Percentiles rank a stretch among this genome's conserved stretches.
phyloP scores from a whole-genome alignment of 2,797 vertebrate genomes.

The Acropternis orthonyx region DNA sequence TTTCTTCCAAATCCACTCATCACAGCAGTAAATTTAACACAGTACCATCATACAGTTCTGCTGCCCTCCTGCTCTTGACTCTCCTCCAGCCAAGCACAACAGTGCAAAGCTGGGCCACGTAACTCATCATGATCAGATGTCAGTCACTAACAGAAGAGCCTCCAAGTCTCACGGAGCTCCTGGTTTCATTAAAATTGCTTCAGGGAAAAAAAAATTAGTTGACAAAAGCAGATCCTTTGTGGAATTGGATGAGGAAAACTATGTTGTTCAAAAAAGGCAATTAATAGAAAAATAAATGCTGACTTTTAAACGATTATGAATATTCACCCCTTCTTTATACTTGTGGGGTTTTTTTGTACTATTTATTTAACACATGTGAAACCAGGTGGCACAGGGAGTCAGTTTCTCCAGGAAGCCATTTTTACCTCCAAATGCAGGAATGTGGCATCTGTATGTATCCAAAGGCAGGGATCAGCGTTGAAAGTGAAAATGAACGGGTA shows the following conservation, averaged over 20 bases:
- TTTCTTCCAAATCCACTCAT: neutral
- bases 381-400: rapidly evolving
- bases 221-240: neutral
- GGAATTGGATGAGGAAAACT: rapidly evolving
- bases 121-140: rapidly evolving
- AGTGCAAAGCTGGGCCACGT: neutral
- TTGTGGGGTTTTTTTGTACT: neutral
- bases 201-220: neutral
- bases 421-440: neutral
- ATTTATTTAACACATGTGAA: neutral
- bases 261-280: neutral
- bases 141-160: neutral
- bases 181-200: neutral
- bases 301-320: neutral
- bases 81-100: neutral
- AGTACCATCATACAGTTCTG: neutral
- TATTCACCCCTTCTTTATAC: neutral
- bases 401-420: neutral
- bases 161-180: neutral
- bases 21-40: neutral
- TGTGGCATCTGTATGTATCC: too few relatives aligned
- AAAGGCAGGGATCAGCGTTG: neutral
- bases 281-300: neutral
- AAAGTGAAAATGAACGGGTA: rapidly evolving
- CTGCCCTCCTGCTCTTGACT: neutral